A percentile compares a stretch with the other conserved stretches of the same genome.
Conservation (phyloP, 2,113 vertebrate genomes). For the Silurus glanis region DNA sequence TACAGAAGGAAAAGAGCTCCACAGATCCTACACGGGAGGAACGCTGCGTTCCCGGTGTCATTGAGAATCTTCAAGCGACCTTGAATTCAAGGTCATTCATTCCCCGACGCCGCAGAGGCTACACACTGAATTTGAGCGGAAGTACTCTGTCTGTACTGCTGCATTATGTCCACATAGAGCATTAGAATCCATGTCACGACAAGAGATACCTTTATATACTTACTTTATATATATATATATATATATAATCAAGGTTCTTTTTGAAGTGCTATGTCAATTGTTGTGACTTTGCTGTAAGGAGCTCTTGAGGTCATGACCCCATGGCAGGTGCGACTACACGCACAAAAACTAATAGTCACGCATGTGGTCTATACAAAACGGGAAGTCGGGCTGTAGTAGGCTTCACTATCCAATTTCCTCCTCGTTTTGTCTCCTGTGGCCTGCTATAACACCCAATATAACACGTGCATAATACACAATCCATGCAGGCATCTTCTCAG, state of each 20-base stretch:
- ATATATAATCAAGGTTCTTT: too few species aligned
- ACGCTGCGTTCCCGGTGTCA: slow-evolving; percentile 62
- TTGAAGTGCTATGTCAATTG: not conserved
- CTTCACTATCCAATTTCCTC: slow-evolving; percentile 6
- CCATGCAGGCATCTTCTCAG: not conserved
- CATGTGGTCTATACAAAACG: not conserved
- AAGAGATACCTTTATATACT: not conserved
- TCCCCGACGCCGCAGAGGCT: slow-evolving; percentile 64
- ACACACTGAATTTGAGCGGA: slow-evolving; percentile 54
- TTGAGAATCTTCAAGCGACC: slow-evolving; percentile 65
- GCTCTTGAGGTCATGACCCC: not conserved
- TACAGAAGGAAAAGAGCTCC: slow-evolving; percentile 14
- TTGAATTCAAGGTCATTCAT: slow-evolving; percentile 76
- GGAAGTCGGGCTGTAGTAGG: not conserved
- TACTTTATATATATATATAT: too few species aligned
- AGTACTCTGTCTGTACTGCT: slow-evolving; percentile 7
- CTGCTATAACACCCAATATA: not conserved
- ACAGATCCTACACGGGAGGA: slow-evolving; percentile 7
- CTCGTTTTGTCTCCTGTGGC: not conserved
- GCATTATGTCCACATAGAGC: slow-evolving; percentile 50
- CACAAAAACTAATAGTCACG: not conserved
- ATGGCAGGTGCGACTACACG: not conserved
- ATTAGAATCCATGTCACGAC: slow-evolving; percentile 3
- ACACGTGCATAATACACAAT: not conserved
- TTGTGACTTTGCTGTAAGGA: not conserved